These are phyloP conservation scores for Drosophila hawaiiensis DNA, from an alignment of 2,888 invertebrate genomes.

Conservation along the genomic window DNA sequence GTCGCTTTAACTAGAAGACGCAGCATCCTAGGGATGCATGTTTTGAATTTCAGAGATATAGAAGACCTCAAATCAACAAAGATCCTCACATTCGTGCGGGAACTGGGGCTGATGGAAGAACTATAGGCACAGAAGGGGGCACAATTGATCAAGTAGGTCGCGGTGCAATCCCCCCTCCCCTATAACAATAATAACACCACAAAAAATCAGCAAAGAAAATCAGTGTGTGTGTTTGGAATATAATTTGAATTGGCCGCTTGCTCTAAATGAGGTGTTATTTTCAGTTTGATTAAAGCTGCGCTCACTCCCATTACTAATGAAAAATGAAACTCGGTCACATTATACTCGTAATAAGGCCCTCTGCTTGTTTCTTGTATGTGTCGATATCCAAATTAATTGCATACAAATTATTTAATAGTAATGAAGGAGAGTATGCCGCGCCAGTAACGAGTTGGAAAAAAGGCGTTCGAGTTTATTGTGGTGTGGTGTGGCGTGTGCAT, in stretches of 20 bases:
- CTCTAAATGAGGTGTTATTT: slow-evolving; percentile 30
- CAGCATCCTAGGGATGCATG: no score
- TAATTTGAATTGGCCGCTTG: slow-evolving; percentile 1
- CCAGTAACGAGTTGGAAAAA: slow-evolving; percentile 27
- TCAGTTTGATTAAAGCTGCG: slow-evolving; percentile 34
- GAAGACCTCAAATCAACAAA: no score
- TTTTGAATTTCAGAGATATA: no score
- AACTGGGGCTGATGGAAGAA: no score
- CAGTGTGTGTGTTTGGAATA: background rate
- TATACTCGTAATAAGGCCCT: slow-evolving; percentile 35
- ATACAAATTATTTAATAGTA: slow-evolving; percentile 81
- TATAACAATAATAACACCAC: background rate
- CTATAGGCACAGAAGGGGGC: background rate
- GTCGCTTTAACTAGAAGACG: no score
- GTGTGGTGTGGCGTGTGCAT: slow-evolving; percentile 29
- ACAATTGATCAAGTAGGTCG: no score
- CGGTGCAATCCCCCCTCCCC: no score
- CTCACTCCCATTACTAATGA: slow-evolving; percentile 37
- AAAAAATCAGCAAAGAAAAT: background rate
- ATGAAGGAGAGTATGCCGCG: slow-evolving; percentile 58
- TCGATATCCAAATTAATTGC: slow-evolving; percentile 77
- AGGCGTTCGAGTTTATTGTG: background rate
- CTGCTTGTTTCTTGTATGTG: slow-evolving; percentile 27
- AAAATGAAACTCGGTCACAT: slow-evolving; percentile 52
- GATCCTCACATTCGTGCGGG: no score